Evolutionary conservation across 2,797 vertebrate species (phyloP), one percentile per base, ranked within the genome.

Genomic region (Gymnocypris eckloni): DNA sequence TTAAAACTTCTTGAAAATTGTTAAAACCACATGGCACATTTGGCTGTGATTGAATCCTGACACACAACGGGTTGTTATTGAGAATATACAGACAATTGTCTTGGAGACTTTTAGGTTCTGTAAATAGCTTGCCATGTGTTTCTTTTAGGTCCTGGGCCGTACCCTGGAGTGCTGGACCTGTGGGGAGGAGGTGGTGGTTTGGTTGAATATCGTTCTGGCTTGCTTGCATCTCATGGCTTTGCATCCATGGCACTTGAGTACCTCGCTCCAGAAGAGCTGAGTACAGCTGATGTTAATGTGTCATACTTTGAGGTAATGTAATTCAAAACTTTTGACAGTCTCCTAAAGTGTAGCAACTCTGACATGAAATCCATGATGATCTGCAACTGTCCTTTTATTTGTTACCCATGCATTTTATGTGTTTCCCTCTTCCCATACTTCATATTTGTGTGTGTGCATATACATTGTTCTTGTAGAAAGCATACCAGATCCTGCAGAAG

Each of bases 401-500:
- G 18, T 22, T 20, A 20, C 16, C 4, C 8, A 1, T 11, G 15
- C n/a, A 28, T 73, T 59, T n/a, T n/a, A 43, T 43, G 43, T 43
- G 43, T 61, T 25, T 61, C 59, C 59, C 4, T 28, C 12, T 64
- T 64, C 59, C 4, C 25, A 12, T 3, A 33, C 48, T 83, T 20
- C 37, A 22, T 52, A 10, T 61, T 0, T 61, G 18, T 76, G 37
- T 61, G 28, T 79, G 15, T 78, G 5, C 71, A n/a, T 83, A 9
- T 79, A 22, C 85, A n/a, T 81, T 37, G 18, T 28, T 82, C n/a
- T 39, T 84, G 8, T 45, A 96, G 95, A 82, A 4, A 0, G 95
- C 94, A 0, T 95, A 94, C 76, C 81, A 88, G 37, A 70, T 95
- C 2, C 0, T 96, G 20, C 90, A 88, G 71, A 85, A 91, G 0